These are phyloP conservation scores for Rhopalosiphum padi DNA, from an alignment of 1,140 invertebrate species.

Conservation along the genomic window DNA sequence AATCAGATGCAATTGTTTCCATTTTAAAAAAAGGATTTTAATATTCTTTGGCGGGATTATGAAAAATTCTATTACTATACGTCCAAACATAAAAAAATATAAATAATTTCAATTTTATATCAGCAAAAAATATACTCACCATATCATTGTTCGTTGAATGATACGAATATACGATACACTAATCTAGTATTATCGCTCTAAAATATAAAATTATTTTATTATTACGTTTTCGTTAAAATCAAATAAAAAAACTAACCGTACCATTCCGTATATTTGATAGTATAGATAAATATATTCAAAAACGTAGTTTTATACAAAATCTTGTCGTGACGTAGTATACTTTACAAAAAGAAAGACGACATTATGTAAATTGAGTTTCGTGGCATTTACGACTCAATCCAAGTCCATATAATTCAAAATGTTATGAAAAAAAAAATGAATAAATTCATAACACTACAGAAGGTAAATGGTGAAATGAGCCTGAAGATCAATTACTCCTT, in stretches of 20 bases:
- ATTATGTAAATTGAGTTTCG: constrained; percentile 48
- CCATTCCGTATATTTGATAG: background rate
- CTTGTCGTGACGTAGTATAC: constrained; percentile 34
- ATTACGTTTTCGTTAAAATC: background rate
- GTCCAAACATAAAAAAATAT: background rate
- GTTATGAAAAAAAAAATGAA: constrained; percentile 35
- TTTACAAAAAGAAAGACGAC: constrained; percentile 36
- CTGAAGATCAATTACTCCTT: constrained; percentile 33
- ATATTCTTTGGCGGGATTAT: background rate
- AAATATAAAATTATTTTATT: constrained; percentile 5
- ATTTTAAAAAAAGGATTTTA: background rate
- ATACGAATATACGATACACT: background rate
- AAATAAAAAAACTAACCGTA: constrained; percentile 25
- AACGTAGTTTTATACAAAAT: background rate
- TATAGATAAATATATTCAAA: constrained; percentile 26
- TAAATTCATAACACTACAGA: constrained; percentile 48
- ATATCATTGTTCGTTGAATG: background rate
- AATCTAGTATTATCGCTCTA: background rate
- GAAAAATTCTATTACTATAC: background rate
- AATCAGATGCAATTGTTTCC: background rate
- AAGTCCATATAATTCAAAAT: constrained; percentile 18
- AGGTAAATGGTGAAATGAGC: constrained; percentile 24
- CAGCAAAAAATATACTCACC: background rate
- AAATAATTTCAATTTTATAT: background rate
- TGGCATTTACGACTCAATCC: constrained; percentile 31